Evolutionary conservation across 2,113 vertebrate genomes (phyloP).

Genomic region (Microtus pennsylvanicus): DNA sequence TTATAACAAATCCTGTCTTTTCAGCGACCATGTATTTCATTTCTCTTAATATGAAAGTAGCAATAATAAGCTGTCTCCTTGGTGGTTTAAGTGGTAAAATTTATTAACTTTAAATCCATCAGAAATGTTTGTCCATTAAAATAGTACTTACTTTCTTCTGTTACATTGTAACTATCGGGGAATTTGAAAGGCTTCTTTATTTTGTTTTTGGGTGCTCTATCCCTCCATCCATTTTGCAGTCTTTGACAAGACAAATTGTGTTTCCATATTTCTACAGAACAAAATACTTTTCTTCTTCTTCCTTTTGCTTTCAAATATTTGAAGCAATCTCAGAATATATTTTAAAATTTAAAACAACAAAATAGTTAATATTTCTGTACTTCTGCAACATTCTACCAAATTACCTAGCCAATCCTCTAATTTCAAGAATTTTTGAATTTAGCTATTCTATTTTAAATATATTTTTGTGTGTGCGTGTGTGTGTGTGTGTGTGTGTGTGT

Average conservation of each 20-base stretch:
- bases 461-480: background rate
- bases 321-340: background rate
- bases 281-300: background rate
- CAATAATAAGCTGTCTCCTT: background rate
- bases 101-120: background rate
- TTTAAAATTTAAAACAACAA: background rate
- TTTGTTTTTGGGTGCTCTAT: background rate
- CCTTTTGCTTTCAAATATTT: background rate
- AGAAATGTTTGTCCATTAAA: background rate
- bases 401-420: background rate
- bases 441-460: background rate
- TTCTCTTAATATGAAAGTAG: background rate
- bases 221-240: background rate
- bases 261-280: background rate
- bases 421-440: background rate
- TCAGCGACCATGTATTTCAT: background rate
- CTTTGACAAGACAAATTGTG: background rate
- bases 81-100: background rate
- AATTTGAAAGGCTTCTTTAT: background rate
- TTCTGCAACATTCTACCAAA: background rate
- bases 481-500: too few relatives aligned
- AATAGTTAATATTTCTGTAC: background rate
- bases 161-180: background rate
- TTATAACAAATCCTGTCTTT: background rate
- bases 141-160: rapidly evolving